Evolutionary conservation across 2,113 vertebrate species (phyloP), one percentile per base, ranked within the genome.

Genomic region (Nansenia antarctica): DNA sequence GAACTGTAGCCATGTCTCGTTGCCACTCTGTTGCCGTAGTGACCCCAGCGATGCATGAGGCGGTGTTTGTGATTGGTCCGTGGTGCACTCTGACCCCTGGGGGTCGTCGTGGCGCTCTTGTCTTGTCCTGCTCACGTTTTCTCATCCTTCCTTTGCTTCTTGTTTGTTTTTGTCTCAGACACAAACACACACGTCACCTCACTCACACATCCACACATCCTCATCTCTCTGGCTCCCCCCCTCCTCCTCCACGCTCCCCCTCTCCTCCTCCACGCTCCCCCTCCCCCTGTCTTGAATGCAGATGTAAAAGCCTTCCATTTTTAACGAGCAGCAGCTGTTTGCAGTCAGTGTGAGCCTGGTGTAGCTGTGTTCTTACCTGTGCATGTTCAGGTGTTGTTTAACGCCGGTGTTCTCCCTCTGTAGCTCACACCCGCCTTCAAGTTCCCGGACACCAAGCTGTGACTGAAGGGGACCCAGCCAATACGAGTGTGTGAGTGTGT

Each of bases 391-490:
- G 69, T 87, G 78, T 82, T 55, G 72, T 80, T 85, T 92, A 90
- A 91, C 91, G 79, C 82, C 82, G 76, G 63, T 91, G 86, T 92
- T 90, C 77, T 88, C 85, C 90, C 80, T 89, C 89, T 92, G 88
- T 93, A 93, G 92, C 91, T 93, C 84, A 77, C 90, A 83, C 91
- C 90, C 72, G 83, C 91, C 72, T 93, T 93, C 92, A 91, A 91
- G 92, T 92, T 93, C 87, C 92, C 92, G 88, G 92, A 93, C 79
- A 93, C 92, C 90, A 92, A 90, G 88, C 90, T 93, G 85, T 93
- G 92, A 92, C 86, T 90, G 87, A 87, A 87, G 78, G 85, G 86
- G 85, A 87, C 90, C 85, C 86, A 62, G 82, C 85, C 63, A 59
- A 74, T 80, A 69, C 14, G 81, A 82, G 83, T 76, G 81, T 76